These are phyloP conservation scores for Lepus oiostolus DNA, from an alignment of 2,797 vertebrate species.

Conservation along the genomic window DNA sequence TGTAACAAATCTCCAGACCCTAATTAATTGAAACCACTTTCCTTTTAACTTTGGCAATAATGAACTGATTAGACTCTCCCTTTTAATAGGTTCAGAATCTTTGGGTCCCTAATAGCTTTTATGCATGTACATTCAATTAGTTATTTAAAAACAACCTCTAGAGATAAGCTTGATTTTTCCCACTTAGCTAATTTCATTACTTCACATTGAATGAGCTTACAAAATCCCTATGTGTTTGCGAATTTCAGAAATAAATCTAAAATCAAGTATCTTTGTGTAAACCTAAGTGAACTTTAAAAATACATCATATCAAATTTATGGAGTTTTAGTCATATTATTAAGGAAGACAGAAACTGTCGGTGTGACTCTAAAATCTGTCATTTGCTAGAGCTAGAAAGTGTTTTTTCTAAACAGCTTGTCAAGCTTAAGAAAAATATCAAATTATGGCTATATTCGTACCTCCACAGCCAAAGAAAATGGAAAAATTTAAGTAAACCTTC, in stretches of 20 bases:
- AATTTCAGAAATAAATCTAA: slow-evolving; percentile 47
- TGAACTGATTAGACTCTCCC: neutral
- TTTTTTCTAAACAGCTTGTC: neutral
- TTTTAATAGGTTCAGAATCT: neutral
- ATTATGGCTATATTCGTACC: neutral
- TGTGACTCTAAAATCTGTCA: neutral
- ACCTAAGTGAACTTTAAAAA: slow-evolving; percentile 13
- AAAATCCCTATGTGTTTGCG: neutral
- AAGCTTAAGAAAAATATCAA: neutral
- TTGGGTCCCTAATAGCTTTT: neutral
- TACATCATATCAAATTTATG: slow-evolving; percentile 30
- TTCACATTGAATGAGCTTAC: neutral
- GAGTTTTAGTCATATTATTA: neutral
- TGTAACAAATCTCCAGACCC: neutral
- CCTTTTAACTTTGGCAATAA: neutral
- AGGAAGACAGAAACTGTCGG: slow-evolving; percentile 7
- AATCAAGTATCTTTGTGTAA: neutral
- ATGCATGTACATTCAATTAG: neutral
- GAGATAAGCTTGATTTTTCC: slow-evolving; percentile 13
- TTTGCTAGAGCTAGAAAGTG: neutral
- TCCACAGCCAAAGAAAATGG: neutral
- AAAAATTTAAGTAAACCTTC: slow-evolving; percentile 4
- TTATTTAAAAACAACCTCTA: slow-evolving; percentile 28
- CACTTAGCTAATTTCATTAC: neutral
- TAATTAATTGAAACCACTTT: slow-evolving; percentile 36